Percentiles rank a stretch among this genome's conserved stretches.
phyloP scores from a whole-genome alignment of 2,113 vertebrate species.

The Chamaetylas fuelleborni region DNA sequence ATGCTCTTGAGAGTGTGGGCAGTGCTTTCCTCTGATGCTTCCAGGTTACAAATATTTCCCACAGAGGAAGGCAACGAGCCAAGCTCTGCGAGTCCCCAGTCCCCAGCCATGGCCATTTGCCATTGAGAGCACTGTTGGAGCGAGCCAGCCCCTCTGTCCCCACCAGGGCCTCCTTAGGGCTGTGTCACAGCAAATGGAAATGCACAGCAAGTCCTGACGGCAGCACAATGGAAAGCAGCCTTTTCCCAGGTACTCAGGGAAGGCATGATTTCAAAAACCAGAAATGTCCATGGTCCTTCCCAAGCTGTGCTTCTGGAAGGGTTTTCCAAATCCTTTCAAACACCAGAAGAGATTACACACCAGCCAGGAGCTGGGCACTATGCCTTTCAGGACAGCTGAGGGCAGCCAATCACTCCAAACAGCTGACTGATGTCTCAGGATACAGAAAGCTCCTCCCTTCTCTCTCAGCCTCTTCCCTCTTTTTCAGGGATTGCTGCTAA shows the following conservation, averaged over 20 bases:
- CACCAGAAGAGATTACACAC: neutral
- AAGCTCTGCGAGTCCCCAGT: neutral
- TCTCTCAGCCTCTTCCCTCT: neutral
- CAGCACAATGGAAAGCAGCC: neutral
- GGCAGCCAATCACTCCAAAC: neutral
- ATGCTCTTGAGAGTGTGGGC: neutral
- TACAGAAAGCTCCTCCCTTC: neutral
- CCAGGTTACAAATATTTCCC: neutral
- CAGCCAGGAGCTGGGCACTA: neutral
- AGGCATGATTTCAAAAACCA: neutral
- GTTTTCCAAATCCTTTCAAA: neutral
- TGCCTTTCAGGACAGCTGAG: neutral
- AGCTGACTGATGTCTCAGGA: rapidly evolving
- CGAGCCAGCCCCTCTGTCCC: rapidly evolving
- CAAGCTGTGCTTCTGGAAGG: neutral
- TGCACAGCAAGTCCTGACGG: rapidly evolving
- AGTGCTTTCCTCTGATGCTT: neutral
- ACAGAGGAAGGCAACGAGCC: neutral
- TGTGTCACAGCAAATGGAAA: neutral
- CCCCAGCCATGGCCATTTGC: neutral
- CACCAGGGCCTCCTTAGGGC: neutral
- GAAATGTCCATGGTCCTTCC: neutral
- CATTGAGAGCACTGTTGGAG: neutral
- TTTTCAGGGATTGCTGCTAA: neutral
- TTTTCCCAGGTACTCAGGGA: neutral